Percentiles rank a stretch among this genome's conserved stretches.
phyloP scores from a whole-genome alignment of 1,140 invertebrate genomes.

The Philotrypesis tridentata region DNA sequence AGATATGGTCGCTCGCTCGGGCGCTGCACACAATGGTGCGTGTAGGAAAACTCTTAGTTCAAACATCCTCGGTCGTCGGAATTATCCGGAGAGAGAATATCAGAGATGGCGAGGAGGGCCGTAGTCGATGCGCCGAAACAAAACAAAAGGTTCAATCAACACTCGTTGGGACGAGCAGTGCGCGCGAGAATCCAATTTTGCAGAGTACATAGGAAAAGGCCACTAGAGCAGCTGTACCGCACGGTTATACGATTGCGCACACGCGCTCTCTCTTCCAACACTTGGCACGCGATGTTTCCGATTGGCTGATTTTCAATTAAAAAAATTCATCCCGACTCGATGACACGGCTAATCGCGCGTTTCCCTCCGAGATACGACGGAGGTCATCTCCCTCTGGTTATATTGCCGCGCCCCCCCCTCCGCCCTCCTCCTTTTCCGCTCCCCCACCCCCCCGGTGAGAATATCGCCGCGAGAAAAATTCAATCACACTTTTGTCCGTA shows the following conservation, averaged over 20 bases:
- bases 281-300: slow-evolving; percentile 1
- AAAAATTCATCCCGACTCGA: slow-evolving; percentile 27
- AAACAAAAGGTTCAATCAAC: slow-evolving; percentile 30
- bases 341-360: slow-evolving; percentile 6
- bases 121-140: background rate
- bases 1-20: background rate
- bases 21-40: too few relatives aligned
- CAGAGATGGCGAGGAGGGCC: background rate
- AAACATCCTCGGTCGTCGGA: background rate
- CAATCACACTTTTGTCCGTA: slow-evolving; percentile 13
- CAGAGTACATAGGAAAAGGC: slow-evolving; percentile 8
- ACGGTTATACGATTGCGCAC: background rate
- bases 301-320: slow-evolving; percentile 29
- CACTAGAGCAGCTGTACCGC: background rate
- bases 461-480: slow-evolving; percentile 17
- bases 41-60: background rate
- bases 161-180: background rate
- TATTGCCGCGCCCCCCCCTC: too few relatives aligned
- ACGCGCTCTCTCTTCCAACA: background rate
- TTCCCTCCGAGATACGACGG: background rate
- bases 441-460: background rate
- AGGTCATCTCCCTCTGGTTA: background rate
- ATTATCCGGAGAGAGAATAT: background rate
- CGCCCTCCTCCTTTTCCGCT: too few relatives aligned
- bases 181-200: slow-evolving; percentile 24